These are phyloP conservation scores for Oxyura jamaicensis DNA, from an alignment of 2,113 vertebrate species.

Conservation along the genomic window DNA sequence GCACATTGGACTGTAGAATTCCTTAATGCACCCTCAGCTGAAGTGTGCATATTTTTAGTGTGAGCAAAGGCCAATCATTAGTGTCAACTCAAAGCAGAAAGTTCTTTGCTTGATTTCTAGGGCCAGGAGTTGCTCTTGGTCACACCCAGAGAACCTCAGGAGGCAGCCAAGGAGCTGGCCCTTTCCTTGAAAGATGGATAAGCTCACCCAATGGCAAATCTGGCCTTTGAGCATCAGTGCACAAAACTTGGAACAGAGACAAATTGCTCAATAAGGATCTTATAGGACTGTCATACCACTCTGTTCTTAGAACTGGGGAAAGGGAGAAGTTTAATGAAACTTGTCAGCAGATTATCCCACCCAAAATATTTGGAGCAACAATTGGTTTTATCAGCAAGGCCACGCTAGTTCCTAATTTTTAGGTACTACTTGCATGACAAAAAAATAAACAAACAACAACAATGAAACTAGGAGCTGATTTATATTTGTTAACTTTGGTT, in stretches of 20 bases:
- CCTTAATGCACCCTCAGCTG: neutral
- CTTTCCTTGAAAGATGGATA: neutral
- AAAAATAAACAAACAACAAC: neutral
- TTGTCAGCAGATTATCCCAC: neutral
- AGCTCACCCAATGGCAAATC: neutral
- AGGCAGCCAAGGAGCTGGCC: neutral
- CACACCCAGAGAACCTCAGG: neutral
- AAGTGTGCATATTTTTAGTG: neutral
- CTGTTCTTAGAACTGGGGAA: neutral
- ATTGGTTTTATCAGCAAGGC: neutral
- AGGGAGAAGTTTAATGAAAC: neutral
- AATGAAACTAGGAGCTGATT: neutral
- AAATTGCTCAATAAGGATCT: neutral
- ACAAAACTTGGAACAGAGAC: neutral
- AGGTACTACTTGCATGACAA: rapidly evolving
- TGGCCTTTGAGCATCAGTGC: neutral
- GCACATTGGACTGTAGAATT: neutral
- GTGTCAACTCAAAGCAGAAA: neutral
- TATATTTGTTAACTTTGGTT: neutral
- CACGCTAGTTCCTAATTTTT: neutral
- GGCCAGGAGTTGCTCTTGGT: neutral
- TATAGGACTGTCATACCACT: neutral
- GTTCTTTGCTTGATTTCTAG: neutral
- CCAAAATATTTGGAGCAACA: neutral
- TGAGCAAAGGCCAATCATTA: neutral